A percentile compares a stretch with the other conserved stretches of the same genome.
These are phyloP conservation scores for Erethizon dorsatum DNA, from an alignment of 2,797 vertebrate species.

Conservation along the genomic window DNA sequence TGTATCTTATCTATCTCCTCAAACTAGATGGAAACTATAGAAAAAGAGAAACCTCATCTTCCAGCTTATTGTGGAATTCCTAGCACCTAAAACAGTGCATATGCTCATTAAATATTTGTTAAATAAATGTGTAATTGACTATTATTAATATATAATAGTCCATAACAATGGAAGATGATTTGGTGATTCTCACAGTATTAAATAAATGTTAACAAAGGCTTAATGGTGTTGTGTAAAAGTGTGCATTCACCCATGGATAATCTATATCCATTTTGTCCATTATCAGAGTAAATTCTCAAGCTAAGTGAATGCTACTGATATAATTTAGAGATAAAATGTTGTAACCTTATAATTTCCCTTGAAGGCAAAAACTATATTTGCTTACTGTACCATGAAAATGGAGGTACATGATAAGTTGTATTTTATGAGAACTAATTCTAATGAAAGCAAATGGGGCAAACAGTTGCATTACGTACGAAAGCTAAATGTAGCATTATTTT, in stretches of 20 bases:
- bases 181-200: constrained; percentile 23
- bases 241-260: neutral
- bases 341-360: neutral
- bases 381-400: constrained; percentile 56
- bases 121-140: constrained; percentile 3
- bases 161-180: constrained; percentile 37
- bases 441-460: constrained; percentile 66
- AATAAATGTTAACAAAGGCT: constrained; percentile 34
- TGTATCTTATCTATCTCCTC: neutral
- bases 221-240: constrained; percentile 5
- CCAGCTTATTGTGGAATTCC: neutral
- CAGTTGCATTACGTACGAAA: constrained; percentile 49
- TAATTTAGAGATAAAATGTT: constrained; percentile 59
- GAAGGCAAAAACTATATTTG: constrained; percentile 49
- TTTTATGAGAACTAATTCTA: constrained; percentile 67
- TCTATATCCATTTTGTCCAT: constrained; percentile 16
- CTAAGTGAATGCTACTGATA: constrained; percentile 55
- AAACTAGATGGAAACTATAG: neutral
- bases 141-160: neutral
- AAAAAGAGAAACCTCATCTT: neutral
- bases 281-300: constrained; percentile 58
- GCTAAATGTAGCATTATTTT: constrained; percentile 58
- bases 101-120: neutral
- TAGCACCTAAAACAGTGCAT: neutral
- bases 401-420: constrained; percentile 31